Evolutionary conservation across 2,797 vertebrate species (phyloP).

Genomic region (Rhadinocentrus ornatus): DNA sequence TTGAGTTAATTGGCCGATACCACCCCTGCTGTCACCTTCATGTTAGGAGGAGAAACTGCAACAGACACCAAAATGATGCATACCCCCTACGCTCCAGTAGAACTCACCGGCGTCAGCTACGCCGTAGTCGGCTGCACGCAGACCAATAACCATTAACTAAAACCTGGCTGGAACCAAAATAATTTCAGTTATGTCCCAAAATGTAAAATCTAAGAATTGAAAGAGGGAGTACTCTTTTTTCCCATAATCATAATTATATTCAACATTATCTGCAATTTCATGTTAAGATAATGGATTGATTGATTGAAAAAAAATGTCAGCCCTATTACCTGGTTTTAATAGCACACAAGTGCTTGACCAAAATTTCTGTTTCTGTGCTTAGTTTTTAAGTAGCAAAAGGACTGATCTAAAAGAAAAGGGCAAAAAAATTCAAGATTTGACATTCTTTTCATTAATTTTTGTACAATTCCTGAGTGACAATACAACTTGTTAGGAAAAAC

Average conservation of each 20-base stretch:
- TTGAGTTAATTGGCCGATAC: too few relatives aligned
- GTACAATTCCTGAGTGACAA: not conserved
- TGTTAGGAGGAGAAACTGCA: too few relatives aligned
- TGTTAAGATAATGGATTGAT: not conserved
- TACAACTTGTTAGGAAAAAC: not conserved
- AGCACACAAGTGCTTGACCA: not conserved
- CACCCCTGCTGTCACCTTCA: too few relatives aligned
- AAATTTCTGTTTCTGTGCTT: not conserved
- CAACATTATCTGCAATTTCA: not conserved
- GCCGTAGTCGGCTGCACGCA: too few relatives aligned
- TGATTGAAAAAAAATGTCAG: too few relatives aligned
- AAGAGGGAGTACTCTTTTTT: not conserved
- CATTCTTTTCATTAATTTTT: not conserved
- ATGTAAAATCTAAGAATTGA: not conserved
- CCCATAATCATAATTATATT: not conserved
- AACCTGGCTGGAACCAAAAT: too few relatives aligned
- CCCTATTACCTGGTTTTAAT: not conserved
- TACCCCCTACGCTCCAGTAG: too few relatives aligned
- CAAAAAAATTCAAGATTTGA: not conserved
- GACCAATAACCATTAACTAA: too few relatives aligned
- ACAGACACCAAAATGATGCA: too few relatives aligned
- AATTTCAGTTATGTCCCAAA: not conserved
- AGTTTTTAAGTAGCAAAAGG: not conserved
- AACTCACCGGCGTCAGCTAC: too few relatives aligned
- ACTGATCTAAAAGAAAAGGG: not conserved